Evolutionary conservation across 1,140 invertebrate genomes (phyloP).

Genomic region (Bombus affinis): DNA sequence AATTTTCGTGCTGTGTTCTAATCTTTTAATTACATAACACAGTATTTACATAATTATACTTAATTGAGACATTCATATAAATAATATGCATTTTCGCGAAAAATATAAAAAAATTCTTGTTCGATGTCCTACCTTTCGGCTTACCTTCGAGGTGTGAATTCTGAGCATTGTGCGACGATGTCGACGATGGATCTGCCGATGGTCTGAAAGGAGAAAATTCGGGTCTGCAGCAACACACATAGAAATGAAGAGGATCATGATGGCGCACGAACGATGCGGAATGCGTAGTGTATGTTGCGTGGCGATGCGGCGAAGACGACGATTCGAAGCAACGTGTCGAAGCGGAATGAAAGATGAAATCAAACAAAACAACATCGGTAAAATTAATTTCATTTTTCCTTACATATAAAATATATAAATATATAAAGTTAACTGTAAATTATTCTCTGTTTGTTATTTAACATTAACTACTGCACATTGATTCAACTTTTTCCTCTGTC

Average conservation of each 20-base stretch:
- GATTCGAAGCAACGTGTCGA: slow-evolving; percentile 70
- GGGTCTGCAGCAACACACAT: slow-evolving; percentile 82
- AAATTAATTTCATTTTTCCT: slow-evolving; percentile 33
- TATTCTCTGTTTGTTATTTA: background rate
- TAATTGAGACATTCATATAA: background rate
- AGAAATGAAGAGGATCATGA: slow-evolving; percentile 59
- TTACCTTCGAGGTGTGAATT: slow-evolving; percentile 84
- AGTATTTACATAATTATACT: too few species aligned
- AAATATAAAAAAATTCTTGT: slow-evolving; percentile 8
- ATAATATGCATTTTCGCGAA: background rate
- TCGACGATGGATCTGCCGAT: slow-evolving; percentile 78
- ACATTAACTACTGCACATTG: background rate
- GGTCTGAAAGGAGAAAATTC: slow-evolving; percentile 93
- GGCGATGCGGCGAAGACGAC: slow-evolving; percentile 68
- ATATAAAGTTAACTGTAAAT: background rate
- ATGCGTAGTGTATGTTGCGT: slow-evolving; percentile 57
- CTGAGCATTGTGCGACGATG: slow-evolving; percentile 79
- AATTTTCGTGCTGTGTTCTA: too few species aligned
- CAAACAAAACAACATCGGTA: slow-evolving; percentile 74
- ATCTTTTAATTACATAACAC: too few species aligned
- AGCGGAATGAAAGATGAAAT: slow-evolving; percentile 74
- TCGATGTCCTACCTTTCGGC: slow-evolving; percentile 71
- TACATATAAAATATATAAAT: background rate
- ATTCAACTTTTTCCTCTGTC: too few species aligned
- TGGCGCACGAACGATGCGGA: slow-evolving; percentile 47